Evolutionary conservation across 2,888 invertebrate genomes (phyloP).

Genomic region (Schizaphis graminum): DNA sequence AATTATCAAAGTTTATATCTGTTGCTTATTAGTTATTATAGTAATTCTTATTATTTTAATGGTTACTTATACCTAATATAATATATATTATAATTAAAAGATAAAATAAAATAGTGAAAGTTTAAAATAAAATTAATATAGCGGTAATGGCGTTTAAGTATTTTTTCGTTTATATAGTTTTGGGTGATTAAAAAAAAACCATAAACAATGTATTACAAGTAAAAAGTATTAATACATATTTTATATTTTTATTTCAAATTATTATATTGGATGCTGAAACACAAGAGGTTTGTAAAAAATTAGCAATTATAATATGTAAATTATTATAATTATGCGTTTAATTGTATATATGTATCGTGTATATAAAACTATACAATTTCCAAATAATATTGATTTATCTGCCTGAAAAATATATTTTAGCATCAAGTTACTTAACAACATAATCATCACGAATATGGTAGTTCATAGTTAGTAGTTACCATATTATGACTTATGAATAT

Average conservation of each 20-base stretch:
- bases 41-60: background rate
- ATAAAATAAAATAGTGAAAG: constrained; percentile 5
- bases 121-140: background rate
- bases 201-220: background rate
- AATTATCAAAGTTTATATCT: background rate
- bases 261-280: background rate
- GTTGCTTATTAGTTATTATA: background rate
- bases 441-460: background rate
- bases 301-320: background rate
- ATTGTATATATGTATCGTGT: background rate
- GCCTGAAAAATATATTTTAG: background rate
- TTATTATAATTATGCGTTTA: background rate
- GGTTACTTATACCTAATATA: background rate
- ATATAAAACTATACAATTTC: background rate
- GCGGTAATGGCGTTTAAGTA: constrained; percentile 49
- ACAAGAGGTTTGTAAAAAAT: background rate
- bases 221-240: background rate
- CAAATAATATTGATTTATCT: background rate
- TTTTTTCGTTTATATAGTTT: background rate
- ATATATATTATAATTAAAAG: background rate
- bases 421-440: constrained; percentile 24
- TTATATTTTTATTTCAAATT: background rate
- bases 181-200: background rate
- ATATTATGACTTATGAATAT: background rate
- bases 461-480: background rate